Evolutionary conservation across 2,888 invertebrate species (phyloP).

Genomic region (Physocephala rufipes): DNA sequence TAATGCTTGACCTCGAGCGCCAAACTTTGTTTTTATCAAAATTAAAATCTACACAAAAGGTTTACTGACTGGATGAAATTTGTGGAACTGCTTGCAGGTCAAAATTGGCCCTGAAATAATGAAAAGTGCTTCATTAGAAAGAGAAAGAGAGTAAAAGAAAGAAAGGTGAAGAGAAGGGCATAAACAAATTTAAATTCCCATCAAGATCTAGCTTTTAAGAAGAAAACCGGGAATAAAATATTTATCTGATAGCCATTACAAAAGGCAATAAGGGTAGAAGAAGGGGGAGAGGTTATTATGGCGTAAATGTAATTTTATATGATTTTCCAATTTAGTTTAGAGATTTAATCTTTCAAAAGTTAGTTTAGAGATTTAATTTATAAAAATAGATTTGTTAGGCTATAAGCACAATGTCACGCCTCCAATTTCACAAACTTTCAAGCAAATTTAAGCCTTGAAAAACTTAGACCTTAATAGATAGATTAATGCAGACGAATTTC

Average conservation of each 20-base stretch:
- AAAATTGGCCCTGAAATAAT: neutral
- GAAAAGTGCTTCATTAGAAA: neutral
- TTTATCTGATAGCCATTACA: neutral
- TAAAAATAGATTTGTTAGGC: neutral
- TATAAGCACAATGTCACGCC: neutral
- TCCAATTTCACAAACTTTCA: too few relatives aligned
- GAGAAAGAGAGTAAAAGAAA: too few relatives aligned
- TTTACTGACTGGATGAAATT: constrained; percentile 6
- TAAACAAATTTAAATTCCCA: constrained; percentile 1
- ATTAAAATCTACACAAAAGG: constrained; percentile 30
- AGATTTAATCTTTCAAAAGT: neutral
- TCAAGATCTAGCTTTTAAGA: neutral
- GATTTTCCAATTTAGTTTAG: neutral
- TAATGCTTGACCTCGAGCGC: neutral
- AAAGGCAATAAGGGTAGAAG: neutral
- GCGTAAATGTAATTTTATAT: neutral
- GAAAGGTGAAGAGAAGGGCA: too few relatives aligned
- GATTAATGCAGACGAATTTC: too few relatives aligned
- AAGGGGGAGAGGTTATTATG: neutral
- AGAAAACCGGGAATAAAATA: neutral
- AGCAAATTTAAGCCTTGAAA: too few relatives aligned
- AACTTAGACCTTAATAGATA: too few relatives aligned
- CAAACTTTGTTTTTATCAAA: constrained; percentile 21
- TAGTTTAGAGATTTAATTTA: neutral
- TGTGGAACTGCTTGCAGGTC: neutral